Conservation (phyloP, 2,113 vertebrate genomes). For the Engystomops pustulosus region DNA sequence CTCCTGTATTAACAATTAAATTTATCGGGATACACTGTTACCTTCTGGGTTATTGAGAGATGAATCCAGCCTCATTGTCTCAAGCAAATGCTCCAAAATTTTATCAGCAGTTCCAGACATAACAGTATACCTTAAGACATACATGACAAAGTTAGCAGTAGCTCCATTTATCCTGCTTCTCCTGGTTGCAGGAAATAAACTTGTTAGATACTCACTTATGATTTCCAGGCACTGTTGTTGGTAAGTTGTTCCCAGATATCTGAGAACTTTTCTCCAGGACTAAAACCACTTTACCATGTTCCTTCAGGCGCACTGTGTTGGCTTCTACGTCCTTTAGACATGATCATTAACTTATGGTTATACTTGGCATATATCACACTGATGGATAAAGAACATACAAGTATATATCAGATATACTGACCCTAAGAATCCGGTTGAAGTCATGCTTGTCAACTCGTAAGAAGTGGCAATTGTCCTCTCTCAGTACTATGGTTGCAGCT, state of each 20-base stretch:
- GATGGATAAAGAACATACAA: background rate
- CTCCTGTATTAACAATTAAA: no score
- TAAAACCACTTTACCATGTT: slow-evolving; percentile 90
- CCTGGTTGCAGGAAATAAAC: background rate
- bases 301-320: slow-evolving; percentile 91
- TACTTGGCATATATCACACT: background rate
- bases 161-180: background rate
- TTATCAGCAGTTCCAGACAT: slow-evolving; percentile 95
- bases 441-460: slow-evolving; percentile 94
- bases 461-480: slow-evolving; percentile 94
- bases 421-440: slow-evolving; percentile 95
- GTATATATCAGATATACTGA: slow-evolving; percentile 57
- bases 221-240: slow-evolving; percentile 7
- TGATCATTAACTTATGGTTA: background rate
- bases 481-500: slow-evolving; percentile 89
- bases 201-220: slow-evolving; percentile 35
- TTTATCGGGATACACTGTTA: slow-evolving; percentile 60
- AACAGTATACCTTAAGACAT: slow-evolving; percentile 82
- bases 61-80: slow-evolving; percentile 85
- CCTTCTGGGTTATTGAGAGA: slow-evolving; percentile 82
- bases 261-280: slow-evolving; percentile 86
- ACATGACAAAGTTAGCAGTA: background rate
- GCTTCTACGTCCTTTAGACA: slow-evolving; percentile 89
- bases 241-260: slow-evolving; percentile 65
- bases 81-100: slow-evolving; percentile 91